Evolutionary conservation across 2,797 vertebrate genomes (phyloP), one percentile per base, ranked within the genome.

Genomic region (Thamnophis elegans): DNA sequence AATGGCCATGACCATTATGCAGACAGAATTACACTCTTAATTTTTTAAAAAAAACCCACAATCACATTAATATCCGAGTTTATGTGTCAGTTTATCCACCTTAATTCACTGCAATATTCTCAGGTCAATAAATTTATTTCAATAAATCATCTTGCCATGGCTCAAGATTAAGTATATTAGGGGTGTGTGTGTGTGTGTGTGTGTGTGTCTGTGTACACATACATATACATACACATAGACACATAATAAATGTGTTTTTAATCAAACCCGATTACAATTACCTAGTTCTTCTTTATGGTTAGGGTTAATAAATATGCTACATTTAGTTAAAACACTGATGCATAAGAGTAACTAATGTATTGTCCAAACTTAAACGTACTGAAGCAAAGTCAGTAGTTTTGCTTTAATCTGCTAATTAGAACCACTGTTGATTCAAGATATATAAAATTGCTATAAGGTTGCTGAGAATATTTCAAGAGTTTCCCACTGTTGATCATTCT

Each of bases 371-470:
- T 89, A 87, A 56, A 51, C 59, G 68, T 78, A 91, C 42, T 51
- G 51, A 95, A 87, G 94, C 88, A 93, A 95, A 85, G 73, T 36
- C 86, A 94, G 0, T 94, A 91, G 94, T 94, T 95, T 93, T 89
- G 55, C 68, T 87, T 91, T 86, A 82, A 32, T 87, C 91, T 89
- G 92, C 92, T 95, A 91, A 88, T 59, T 92, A 78, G 93, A 96
- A 95, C 54, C 89, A 22, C 86, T 87, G 89, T 14, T 93, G 82
- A 94, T 93, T 92, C 78, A 91, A 62, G 60, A 18, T 53, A 18
- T 12, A 51, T 90, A 88, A 13, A 0, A 9, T 51, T 32, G 32
- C 20, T 36, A 26, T 91, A 93, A 86, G 54, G 12, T n/a, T 92
- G 89, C 59, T 0, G 51, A 90, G 82, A 94, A 88, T 1, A 90